Percentiles rank a stretch among this genome's conserved stretches.
These are phyloP conservation scores for Acromyrmex heyeri DNA, from an alignment of 1,140 invertebrate species.

Conservation along the genomic window DNA sequence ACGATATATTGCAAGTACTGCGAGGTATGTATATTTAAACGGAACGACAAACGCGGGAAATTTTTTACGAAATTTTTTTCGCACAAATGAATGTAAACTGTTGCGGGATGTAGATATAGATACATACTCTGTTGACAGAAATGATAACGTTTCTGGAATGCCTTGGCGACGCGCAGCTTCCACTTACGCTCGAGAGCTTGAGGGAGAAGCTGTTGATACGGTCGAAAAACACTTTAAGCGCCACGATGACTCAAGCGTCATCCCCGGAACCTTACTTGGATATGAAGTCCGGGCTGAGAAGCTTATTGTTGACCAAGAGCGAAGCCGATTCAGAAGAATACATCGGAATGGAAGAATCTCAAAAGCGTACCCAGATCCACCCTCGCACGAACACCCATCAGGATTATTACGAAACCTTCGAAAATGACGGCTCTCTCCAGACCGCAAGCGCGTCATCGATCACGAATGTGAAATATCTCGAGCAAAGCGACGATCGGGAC, in stretches of 20 bases:
- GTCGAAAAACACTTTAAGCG: constrained; percentile 74
- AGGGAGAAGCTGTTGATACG: constrained; percentile 77
- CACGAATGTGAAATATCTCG: not conserved
- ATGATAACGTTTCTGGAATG: constrained; percentile 82
- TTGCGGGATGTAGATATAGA: too few species aligned
- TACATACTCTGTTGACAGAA: constrained; percentile 68
- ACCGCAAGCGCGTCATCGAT: not conserved
- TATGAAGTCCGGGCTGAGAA: constrained; percentile 78
- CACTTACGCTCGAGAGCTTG: constrained; percentile 68
- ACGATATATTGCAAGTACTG: constrained; percentile 65
- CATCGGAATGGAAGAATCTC: constrained; percentile 70
- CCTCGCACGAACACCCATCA: not conserved
- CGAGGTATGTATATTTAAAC: constrained; percentile 59
- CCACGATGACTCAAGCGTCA: constrained; percentile 19
- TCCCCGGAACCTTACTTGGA: constrained; percentile 82
- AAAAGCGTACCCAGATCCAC: not conserved
- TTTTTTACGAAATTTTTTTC: too few species aligned
- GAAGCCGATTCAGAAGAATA: constrained; percentile 74
- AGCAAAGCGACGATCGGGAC: not conserved
- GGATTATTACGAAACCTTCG: constrained; percentile 80
- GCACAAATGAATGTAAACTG: not conserved
- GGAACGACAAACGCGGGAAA: not conserved
- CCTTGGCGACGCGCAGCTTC: constrained; percentile 76
- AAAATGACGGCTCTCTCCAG: constrained; percentile 47
- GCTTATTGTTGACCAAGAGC: constrained; percentile 58